A percentile compares a stretch with the other conserved stretches of the same genome.
Evolutionary conservation across 2,888 invertebrate species (phyloP).

Genomic region (Lithodes maja): DNA sequence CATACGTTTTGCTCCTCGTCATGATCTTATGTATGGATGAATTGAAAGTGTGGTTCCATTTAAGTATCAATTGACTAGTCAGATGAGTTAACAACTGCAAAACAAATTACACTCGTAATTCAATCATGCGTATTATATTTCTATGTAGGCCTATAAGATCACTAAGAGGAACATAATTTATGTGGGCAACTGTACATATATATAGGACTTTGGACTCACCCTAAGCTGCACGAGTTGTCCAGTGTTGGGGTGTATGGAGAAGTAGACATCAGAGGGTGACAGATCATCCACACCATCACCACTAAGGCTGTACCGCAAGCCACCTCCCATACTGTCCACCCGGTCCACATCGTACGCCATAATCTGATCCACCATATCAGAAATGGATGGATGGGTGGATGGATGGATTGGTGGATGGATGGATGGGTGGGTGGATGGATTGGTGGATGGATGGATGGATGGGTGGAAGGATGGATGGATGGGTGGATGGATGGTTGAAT

Average conservation of each 20-base stretch:
- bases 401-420: not conserved
- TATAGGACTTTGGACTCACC: too few relatives aligned
- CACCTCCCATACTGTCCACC: slow-evolving; percentile 1
- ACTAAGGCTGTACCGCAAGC: slow-evolving; percentile 33
- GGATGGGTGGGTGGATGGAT: not conserved
- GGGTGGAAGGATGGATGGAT: not conserved
- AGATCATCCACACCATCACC: slow-evolving; percentile 49
- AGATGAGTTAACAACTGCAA: too few relatives aligned
- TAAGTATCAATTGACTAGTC: too few relatives aligned
- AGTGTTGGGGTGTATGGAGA: slow-evolving; percentile 29
- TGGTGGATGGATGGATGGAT: not conserved
- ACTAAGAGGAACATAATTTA: too few relatives aligned
- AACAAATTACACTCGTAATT: too few relatives aligned
- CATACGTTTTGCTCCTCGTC: too few relatives aligned
- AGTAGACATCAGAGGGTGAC: slow-evolving; percentile 25
- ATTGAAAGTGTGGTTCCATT: too few relatives aligned
- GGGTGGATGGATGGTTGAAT: not conserved
- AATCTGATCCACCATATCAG: not conserved
- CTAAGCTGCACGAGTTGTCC: slow-evolving; percentile 43
- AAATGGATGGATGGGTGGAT: not conserved
- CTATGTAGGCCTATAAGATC: too few relatives aligned
- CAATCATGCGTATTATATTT: too few relatives aligned
- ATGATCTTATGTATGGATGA: too few relatives aligned
- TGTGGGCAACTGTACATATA: too few relatives aligned
- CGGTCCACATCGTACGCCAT: slow-evolving; percentile 19